Base-by-base conservation (phyloP, 2,113 vertebrate species). In the Anarrhichthys ocellatus region DNA sequence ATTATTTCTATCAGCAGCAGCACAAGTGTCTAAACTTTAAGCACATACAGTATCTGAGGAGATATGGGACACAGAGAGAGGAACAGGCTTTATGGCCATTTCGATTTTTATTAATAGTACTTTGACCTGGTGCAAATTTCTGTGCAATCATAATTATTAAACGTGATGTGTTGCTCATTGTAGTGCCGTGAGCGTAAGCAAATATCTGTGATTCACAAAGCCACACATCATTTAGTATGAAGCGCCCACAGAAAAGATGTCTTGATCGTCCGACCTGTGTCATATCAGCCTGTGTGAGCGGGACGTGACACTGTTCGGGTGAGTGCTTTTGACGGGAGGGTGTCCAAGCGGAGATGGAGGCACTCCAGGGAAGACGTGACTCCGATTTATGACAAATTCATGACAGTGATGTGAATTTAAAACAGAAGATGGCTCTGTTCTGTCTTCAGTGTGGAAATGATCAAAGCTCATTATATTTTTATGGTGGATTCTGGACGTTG, bases 171-270 rank as follows among this genome's bases (percentile, higher is more conserved):
- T 10, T 68, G 44, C 40, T 52, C 20, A 0, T 27, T 20, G n/a
- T 8, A 42, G 22, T 44, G 20, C 6, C n/a, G 2, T 1, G 40
- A 69, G 27, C 10, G 27, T 50, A 70, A 66, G 42, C 32, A 48
- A 18, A 3, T 62, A 22, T 29, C 29, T 54, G 69, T 66, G 76
- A 62, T 54, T 67, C 71, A 76, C 36, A 66, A 27, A 76, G 18
- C n/a, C 71, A 52, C 64, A 44, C 54, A 29, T 40, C 38, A 20
- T 52, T 42, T 52, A 67, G 24, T 7, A 24, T 18, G 13, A 7
- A 27, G 52, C 59, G 24, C 80, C 84, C 52, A 72, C 76, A 63
- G 71, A 76, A 66, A 80, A 76, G 42, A 80, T 72, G 85, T 86
- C 58, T 44, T 14, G 10, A 48, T 69, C 34, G 52, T 63, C 22